Conservation (phyloP, 2,888 invertebrate genomes). For the Neoitamus cyanurus region DNA sequence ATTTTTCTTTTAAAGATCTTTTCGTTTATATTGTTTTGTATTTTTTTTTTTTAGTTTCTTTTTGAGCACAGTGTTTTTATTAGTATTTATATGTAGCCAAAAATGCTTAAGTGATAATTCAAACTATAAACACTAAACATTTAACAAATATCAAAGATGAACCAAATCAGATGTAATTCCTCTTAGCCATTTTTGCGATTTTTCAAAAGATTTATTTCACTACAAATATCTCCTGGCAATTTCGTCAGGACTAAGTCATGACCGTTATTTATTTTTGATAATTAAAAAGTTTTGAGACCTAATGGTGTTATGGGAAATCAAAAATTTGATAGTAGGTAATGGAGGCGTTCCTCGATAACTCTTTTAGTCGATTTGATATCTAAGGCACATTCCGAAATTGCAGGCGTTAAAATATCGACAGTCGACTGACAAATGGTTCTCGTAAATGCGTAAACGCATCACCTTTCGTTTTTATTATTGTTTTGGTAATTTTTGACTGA, state of each 20-base stretch:
- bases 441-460: too few species aligned
- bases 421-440: too few species aligned
- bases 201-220: background rate
- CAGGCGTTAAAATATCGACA: too few species aligned
- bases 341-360: too few species aligned
- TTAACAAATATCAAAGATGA: background rate
- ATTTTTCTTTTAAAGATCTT: background rate
- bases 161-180: background rate
- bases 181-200: background rate
- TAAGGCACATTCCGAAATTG: too few species aligned
- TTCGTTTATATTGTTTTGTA: background rate
- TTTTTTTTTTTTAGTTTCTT: background rate
- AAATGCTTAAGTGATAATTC: background rate
- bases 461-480: too few species aligned
- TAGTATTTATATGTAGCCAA: background rate
- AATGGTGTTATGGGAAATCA: too few species aligned
- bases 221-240: background rate
- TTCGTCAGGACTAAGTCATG: background rate
- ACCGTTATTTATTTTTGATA: background rate
- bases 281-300: background rate
- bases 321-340: too few species aligned
- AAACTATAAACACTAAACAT: background rate
- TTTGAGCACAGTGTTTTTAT: slow-evolving; percentile 15
- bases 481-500: too few species aligned
- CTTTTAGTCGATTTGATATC: too few species aligned